Conservation (phyloP, 2,888 invertebrate species). For the Ophraella communa region DNA sequence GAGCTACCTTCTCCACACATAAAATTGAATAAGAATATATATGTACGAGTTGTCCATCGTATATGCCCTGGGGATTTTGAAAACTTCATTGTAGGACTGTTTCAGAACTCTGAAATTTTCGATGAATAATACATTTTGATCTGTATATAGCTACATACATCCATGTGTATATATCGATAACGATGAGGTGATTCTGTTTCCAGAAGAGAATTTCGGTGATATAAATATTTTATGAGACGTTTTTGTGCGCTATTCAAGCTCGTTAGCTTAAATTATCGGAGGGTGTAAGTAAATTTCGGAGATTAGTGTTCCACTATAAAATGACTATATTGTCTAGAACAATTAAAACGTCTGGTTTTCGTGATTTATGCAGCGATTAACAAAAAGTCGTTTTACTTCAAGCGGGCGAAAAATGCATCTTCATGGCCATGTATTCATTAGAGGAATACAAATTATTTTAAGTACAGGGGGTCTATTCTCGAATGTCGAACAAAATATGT, state of each 20-base stretch:
- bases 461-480: no score
- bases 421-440: no score
- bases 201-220: conserved; percentile 52
- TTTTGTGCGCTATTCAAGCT: conserved; percentile 15
- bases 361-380: no score
- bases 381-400: no score
- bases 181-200: conserved; percentile 47
- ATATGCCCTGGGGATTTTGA: conserved; percentile 3
- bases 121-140: conserved; percentile 53
- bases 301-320: conserved; percentile 2
- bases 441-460: no score
- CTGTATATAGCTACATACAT: no score
- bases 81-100: conserved; percentile 14
- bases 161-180: conserved; percentile 56
- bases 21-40: conserved; percentile 3
- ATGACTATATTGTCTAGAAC: neutral
- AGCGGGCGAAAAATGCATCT: no score
- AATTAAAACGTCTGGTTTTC: conserved; percentile 5
- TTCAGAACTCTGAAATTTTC: conserved; percentile 17
- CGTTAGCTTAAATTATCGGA: conserved; percentile 6
- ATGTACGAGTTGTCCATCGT: conserved; percentile 3
- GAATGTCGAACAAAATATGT: no score
- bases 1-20: neutral
- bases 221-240: conserved; percentile 43
- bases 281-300: conserved; percentile 1